Evolutionary conservation across 2,888 invertebrate species (phyloP), one percentile per base, ranked within the genome.

Genomic region (Rhogogaster chlorosoma): DNA sequence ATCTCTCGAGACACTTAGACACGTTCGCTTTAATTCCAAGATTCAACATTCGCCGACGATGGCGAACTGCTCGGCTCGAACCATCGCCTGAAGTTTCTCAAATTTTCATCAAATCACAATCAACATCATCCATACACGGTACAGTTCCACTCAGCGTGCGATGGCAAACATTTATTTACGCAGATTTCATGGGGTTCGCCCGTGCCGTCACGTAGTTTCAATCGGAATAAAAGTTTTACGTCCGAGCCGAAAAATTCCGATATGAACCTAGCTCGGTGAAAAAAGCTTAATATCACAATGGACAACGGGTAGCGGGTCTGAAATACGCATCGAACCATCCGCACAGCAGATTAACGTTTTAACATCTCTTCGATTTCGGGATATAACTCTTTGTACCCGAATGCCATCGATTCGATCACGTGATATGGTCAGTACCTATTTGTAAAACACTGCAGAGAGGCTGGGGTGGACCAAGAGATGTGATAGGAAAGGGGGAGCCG

Each of bases 361-460:
- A 80, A 80, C 80, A 80, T 80, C 61, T 80, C 57, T 61, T 80
- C 80, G 80, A 49, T 61, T 61, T 38, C 12, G 80, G 61, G 61
- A 12, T 22, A 80, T 80, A 61, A 80, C 80, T 80, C 80, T 80
- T 80, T 38, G 80, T 57, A 29, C 36, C 32, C 29, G 49, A 32
- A 53, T 77, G 75, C 36, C 78, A 80, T 80, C 80, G 80, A 80
- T 80, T 61, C 80, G 80, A 80, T 80, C 80, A 77, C 80, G 80
- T 57, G 80, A 80, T 57, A 80, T 61, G 80, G 61, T 61, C 57
- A 57, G 57, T 38, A 38, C 32, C 26, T 26, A 53, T 61, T 57
- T 38, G 61, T 61, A 80, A 80, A 80, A 80, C 57, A 57, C 12
- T 57, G 80, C 57, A 57, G 61, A 61, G 36, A 38, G 80, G 1